Percentiles rank a stretch among this genome's conserved stretches.
Conservation (phyloP, 2,797 vertebrate genomes). For the Enteromius viviparus region DNA sequence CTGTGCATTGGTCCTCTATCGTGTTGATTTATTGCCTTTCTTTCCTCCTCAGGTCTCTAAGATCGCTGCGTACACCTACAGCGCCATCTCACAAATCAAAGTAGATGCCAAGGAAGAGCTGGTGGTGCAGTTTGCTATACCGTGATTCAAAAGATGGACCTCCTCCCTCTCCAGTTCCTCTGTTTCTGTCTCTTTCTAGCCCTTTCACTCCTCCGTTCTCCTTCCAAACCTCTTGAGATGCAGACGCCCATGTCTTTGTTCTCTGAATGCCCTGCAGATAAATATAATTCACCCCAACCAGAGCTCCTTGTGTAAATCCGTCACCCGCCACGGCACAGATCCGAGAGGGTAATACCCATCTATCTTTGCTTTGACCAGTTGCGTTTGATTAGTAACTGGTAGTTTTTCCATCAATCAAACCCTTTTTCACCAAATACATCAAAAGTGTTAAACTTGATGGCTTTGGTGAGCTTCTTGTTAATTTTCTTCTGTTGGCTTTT, state of each 20-base stretch:
- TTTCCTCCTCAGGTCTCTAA: slow-evolving; percentile 84
- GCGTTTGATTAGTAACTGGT: background rate
- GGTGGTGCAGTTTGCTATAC: slow-evolving; percentile 97
- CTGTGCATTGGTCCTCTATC: background rate
- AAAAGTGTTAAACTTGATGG: background rate
- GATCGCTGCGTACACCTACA: slow-evolving; percentile 95
- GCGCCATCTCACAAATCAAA: slow-evolving; percentile 96
- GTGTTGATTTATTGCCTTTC: background rate
- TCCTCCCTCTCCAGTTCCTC: slow-evolving; percentile 51
- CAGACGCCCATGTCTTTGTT: slow-evolving; percentile 10
- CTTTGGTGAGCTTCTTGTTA: background rate
- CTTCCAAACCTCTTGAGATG: slow-evolving; percentile 37
- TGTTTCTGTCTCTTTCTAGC: slow-evolving; percentile 63
- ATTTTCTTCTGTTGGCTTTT: background rate
- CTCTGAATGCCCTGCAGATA: slow-evolving; percentile 34
- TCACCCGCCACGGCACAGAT: background rate
- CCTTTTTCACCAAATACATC: background rate
- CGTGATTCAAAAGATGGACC: slow-evolving; percentile 74
- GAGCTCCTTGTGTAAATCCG: background rate
- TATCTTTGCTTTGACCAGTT: background rate
- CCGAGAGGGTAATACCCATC: background rate
- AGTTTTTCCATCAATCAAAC: background rate
- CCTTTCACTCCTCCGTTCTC: slow-evolving; percentile 53
- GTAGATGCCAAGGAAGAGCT: slow-evolving; percentile 97
- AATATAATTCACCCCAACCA: slow-evolving; percentile 15